Evolutionary conservation across 2,113 vertebrate genomes (phyloP).

Genomic region (Bubo scandiacus): DNA sequence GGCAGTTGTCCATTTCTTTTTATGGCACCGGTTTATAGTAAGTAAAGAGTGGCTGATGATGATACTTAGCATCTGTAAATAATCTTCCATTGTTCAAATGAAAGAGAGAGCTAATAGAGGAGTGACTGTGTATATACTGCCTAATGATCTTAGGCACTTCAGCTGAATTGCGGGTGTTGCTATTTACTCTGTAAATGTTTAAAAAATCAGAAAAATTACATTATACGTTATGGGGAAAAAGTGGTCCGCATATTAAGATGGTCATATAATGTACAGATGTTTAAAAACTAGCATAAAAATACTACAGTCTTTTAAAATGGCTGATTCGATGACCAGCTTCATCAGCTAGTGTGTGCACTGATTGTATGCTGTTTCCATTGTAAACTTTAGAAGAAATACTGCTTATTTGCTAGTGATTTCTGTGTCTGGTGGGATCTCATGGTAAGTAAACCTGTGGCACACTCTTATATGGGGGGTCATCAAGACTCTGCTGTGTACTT

Average conservation of each 20-base stretch:
- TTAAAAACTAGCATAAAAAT: neutral
- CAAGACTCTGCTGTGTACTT: neutral
- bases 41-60: neutral
- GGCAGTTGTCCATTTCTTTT: neutral
- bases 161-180: neutral
- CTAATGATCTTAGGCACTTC: neutral
- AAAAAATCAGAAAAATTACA: neutral
- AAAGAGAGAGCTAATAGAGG: neutral
- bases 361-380: neutral
- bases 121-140: neutral
- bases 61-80: neutral
- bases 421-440: neutral
- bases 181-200: neutral
- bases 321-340: neutral
- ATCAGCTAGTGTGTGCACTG: neutral
- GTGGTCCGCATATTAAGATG: neutral
- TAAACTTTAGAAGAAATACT: neutral
- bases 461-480: neutral
- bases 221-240: neutral
- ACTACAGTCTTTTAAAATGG: neutral
- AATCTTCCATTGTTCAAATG: constrained; percentile 1
- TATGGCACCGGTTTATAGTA: neutral
- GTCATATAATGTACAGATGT: neutral
- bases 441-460: neutral
- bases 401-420: neutral